Evolutionary conservation across 2,888 invertebrate genomes (phyloP).

Genomic region (Sphinx pinastri): DNA sequence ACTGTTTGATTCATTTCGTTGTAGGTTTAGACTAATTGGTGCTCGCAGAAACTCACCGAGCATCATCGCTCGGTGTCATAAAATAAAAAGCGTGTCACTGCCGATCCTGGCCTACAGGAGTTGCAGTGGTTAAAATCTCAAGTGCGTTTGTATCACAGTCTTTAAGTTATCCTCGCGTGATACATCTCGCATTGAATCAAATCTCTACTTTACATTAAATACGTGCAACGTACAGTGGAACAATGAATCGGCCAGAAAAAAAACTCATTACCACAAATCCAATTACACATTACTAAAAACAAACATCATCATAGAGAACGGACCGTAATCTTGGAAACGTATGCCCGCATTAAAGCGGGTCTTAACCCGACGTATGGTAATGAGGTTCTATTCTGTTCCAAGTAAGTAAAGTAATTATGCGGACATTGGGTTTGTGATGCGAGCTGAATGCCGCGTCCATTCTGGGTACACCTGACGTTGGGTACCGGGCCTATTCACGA

Average conservation of each 20-base stretch:
- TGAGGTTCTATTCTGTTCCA: constrained; percentile 55
- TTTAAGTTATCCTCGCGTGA: too few relatives aligned
- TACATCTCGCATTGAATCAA: too few relatives aligned
- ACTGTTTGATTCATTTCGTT: too few relatives aligned
- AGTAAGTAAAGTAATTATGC: constrained; percentile 65
- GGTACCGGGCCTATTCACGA: constrained; percentile 41
- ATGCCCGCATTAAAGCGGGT: background rate
- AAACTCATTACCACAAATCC: background rate
- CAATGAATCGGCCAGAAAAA: background rate
- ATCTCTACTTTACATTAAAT: too few relatives aligned
- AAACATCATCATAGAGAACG: background rate
- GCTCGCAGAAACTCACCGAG: too few relatives aligned
- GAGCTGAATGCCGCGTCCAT: constrained; percentile 36
- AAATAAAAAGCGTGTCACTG: too few relatives aligned
- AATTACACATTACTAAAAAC: background rate
- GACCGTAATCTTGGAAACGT: background rate
- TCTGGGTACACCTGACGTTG: constrained; percentile 54
- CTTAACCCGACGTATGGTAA: constrained; percentile 50
- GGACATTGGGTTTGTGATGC: constrained; percentile 36
- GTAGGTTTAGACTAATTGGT: too few relatives aligned
- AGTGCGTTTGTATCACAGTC: too few relatives aligned
- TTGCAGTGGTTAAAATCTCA: too few relatives aligned
- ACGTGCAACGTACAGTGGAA: background rate
- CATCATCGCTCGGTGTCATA: too few relatives aligned
- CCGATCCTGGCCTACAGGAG: too few relatives aligned